Percentiles rank a stretch among this genome's conserved stretches.
These are phyloP conservation scores for Neocrepidodera transversa DNA, from an alignment of 2,888 invertebrate genomes.

Conservation along the genomic window DNA sequence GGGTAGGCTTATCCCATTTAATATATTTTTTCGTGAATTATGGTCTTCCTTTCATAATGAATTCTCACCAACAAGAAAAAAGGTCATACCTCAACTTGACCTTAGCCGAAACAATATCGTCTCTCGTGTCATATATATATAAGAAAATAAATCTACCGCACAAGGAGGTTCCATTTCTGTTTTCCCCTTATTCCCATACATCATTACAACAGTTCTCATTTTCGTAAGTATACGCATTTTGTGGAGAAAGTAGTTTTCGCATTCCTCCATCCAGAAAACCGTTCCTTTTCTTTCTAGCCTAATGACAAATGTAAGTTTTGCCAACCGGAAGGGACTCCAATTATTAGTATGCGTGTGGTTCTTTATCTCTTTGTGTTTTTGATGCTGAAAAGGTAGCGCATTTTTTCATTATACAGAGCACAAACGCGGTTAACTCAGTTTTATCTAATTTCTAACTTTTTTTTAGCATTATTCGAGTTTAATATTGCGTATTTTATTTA, in stretches of 20 bases:
- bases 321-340: slow-evolving; percentile 19
- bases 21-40: no score
- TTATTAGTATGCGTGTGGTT: background rate
- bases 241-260: slow-evolving; percentile 19
- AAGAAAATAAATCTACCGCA: slow-evolving; percentile 37
- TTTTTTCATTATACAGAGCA: no score
- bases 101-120: slow-evolving; percentile 1
- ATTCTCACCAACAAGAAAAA: background rate
- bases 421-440: no score
- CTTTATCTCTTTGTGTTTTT: background rate
- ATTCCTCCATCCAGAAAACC: slow-evolving; percentile 19
- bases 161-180: slow-evolving; percentile 30
- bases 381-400: no score
- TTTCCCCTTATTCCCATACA: slow-evolving; percentile 34
- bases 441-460: no score
- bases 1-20: no score
- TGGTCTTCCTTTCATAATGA: no score
- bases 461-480: no score
- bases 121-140: slow-evolving; percentile 15
- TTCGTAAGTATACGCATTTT: slow-evolving; percentile 36
- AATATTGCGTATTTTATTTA: no score
- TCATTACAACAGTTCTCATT: slow-evolving; percentile 39
- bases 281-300: slow-evolving; percentile 8
- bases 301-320: slow-evolving; percentile 18
- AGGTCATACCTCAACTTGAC: background rate